A percentile compares a stretch with the other conserved stretches of the same genome.
Conservation (phyloP, 2,888 invertebrate genomes). For the Thereva unica region DNA sequence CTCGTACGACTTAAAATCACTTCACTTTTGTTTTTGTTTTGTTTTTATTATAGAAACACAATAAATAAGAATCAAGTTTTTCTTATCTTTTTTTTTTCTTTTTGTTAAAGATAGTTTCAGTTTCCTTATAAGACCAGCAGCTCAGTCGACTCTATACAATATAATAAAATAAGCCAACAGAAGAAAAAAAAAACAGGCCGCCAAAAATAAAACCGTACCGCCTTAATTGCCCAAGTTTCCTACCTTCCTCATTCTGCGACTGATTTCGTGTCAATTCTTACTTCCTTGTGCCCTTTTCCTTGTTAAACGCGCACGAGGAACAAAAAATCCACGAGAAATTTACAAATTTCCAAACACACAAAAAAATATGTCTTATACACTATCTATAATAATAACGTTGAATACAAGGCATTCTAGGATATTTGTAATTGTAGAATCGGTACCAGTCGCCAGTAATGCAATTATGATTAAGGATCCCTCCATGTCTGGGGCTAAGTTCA, state of each 20-base stretch:
- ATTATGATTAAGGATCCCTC: slow-evolving; percentile 39
- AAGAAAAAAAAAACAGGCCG: neutral
- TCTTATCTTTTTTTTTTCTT: too few relatives aligned
- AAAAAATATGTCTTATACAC: slow-evolving; percentile 14
- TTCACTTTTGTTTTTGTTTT: too few relatives aligned
- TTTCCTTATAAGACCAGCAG: neutral
- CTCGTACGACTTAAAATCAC: too few relatives aligned
- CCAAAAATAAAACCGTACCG: slow-evolving; percentile 25
- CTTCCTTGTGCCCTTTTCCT: neutral
- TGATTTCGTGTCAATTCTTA: slow-evolving; percentile 17
- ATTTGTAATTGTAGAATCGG: slow-evolving; percentile 35
- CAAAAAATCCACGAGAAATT: slow-evolving; percentile 27
- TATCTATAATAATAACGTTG: neutral
- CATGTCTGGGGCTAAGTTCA: slow-evolving; percentile 4
- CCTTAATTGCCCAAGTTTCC: slow-evolving; percentile 13
- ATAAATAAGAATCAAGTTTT: too few relatives aligned
- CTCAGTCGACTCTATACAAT: slow-evolving; percentile 6
- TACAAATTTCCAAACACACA: slow-evolving; percentile 21
- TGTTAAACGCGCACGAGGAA: neutral
- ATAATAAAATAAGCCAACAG: neutral
- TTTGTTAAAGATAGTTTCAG: too few relatives aligned
- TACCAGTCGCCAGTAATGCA: slow-evolving; percentile 47
- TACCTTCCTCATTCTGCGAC: neutral
- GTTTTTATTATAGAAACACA: too few relatives aligned
- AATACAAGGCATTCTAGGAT: too few relatives aligned